These are phyloP conservation scores for Sericinus montela DNA, from an alignment of 2,888 invertebrate genomes.

Conservation along the genomic window DNA sequence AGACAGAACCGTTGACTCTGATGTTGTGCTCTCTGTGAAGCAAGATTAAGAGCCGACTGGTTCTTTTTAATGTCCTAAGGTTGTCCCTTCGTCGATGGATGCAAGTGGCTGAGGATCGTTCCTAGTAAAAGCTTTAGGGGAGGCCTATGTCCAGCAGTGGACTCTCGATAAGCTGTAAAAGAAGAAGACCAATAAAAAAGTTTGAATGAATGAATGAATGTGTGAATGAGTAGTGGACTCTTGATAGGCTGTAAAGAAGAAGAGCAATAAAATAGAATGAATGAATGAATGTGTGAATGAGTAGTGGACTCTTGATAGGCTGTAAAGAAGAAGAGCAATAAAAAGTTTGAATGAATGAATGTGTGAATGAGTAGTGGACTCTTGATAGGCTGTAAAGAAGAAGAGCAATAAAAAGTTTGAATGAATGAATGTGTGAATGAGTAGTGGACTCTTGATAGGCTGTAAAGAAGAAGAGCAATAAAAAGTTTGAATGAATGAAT, in stretches of 20 bases:
- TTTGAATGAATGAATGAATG: neutral
- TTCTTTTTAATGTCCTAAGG: too few relatives aligned
- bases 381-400: too few relatives aligned
- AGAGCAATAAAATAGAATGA: too few relatives aligned
- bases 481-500: neutral
- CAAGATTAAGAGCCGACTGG: constrained; percentile 87
- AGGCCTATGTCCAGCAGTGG: neutral
- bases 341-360: neutral
- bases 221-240: neutral
- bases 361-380: neutral
- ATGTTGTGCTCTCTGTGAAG: constrained; percentile 83
- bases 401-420: too few relatives aligned
- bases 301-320: neutral
- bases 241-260: too few relatives aligned
- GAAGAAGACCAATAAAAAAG: too few relatives aligned
- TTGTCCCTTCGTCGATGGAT: too few relatives aligned
- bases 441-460: neutral
- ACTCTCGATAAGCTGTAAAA: too few relatives aligned
- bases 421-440: neutral
- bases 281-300: neutral
- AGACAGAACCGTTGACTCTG: constrained; percentile 82
- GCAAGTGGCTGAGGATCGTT: too few relatives aligned
- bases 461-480: too few relatives aligned
- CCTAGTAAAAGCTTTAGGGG: too few relatives aligned
- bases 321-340: too few relatives aligned